Evolutionary conservation across 2,113 vertebrate genomes (phyloP).

Genomic region (Alexandromys fortis): DNA sequence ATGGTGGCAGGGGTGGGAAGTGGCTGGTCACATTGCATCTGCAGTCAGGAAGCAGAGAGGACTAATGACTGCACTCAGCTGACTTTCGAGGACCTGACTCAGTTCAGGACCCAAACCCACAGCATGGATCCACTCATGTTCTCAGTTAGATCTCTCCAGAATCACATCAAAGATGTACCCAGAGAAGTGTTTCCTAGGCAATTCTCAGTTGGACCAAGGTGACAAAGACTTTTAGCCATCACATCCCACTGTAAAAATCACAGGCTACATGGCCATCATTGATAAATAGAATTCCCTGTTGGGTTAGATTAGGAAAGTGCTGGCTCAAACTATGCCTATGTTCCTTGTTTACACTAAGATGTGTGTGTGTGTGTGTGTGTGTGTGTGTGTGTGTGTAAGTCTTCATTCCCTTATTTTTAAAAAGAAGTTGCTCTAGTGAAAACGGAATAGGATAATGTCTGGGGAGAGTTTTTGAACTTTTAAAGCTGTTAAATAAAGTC

Average conservation of each 20-base stretch:
- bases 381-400: background rate
- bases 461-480: background rate
- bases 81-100: background rate
- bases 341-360: background rate
- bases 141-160: background rate
- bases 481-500: background rate
- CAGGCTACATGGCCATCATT: background rate
- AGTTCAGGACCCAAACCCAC: background rate
- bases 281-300: background rate
- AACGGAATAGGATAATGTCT: background rate
- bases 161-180: background rate
- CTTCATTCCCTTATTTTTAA: background rate
- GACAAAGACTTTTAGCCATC: too few relatives aligned
- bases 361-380: too few relatives aligned
- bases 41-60: background rate
- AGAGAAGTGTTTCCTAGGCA: background rate
- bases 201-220: background rate
- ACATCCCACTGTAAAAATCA: background rate
- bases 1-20: too few relatives aligned
- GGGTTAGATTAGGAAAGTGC: background rate
- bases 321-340: background rate
- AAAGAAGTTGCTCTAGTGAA: background rate
- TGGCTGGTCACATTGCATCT: background rate
- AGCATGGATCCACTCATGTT: background rate
- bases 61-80: background rate